Conservation (phyloP, 2,797 vertebrate species). For the Siniperca obscura region DNA sequence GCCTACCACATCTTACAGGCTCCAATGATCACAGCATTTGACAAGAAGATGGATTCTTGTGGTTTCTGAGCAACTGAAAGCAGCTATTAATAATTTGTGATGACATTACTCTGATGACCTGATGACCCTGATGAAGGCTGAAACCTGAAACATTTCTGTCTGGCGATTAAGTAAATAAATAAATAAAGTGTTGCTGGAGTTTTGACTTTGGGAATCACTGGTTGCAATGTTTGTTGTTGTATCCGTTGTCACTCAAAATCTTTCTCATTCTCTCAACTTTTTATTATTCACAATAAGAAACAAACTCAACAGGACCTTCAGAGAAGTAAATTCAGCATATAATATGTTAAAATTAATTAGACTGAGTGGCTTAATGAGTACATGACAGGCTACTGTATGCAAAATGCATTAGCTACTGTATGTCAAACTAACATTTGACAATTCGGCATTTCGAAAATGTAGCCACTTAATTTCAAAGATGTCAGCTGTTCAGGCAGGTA, state of each 20-base stretch:
- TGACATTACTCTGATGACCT: not conserved
- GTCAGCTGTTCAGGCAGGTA: not conserved
- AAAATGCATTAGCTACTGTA: no score
- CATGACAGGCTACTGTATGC: no score
- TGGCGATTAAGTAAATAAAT: not conserved
- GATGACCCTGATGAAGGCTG: not conserved
- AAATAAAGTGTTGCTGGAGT: not conserved
- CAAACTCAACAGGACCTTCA: not conserved
- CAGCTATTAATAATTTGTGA: not conserved
- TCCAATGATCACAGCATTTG: not conserved
- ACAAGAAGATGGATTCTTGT: not conserved
- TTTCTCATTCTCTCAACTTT: not conserved
- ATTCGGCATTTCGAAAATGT: slow-evolving; percentile 1
- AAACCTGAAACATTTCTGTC: not conserved
- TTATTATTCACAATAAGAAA: not conserved
- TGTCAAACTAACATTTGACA: not conserved
- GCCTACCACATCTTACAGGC: not conserved
- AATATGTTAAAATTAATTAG: not conserved
- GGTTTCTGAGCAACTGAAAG: not conserved
- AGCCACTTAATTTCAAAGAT: slow-evolving; percentile 4
- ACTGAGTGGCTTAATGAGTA: not conserved
- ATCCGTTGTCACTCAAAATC: not conserved
- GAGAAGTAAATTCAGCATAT: not conserved
- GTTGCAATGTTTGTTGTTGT: slow-evolving; percentile 11
- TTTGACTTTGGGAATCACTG: not conserved